phyloP scores from a whole-genome alignment of 2,113 vertebrate species.

The Cardinalis cardinalis region DNA sequence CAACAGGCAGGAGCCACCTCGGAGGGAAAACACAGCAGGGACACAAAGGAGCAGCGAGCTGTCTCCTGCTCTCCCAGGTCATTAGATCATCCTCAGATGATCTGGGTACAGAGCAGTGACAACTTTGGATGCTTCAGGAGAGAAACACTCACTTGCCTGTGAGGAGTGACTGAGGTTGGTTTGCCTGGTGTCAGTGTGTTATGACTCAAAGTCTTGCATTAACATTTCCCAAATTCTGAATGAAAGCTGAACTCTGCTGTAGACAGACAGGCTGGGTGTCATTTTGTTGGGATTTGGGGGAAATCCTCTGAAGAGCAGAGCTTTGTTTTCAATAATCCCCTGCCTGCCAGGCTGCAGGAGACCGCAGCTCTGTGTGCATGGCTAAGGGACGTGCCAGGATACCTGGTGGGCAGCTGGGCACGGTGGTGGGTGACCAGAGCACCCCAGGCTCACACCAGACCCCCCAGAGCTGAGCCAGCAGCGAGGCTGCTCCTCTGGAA shows the following conservation, averaged over 20 bases:
- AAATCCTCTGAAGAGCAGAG: background rate
- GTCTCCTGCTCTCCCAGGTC: background rate
- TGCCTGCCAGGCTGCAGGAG: background rate
- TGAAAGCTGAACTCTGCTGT: background rate
- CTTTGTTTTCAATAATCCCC: background rate
- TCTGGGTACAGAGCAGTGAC: background rate
- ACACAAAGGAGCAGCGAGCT: background rate
- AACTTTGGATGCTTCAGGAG: slow-evolving; percentile 41
- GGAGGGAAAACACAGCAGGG: rapidly evolving
- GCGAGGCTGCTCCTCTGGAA: background rate
- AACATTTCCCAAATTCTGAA: slow-evolving; percentile 4
- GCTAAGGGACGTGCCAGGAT: background rate
- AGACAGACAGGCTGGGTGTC: background rate
- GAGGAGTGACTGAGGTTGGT: background rate
- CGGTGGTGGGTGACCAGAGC: background rate
- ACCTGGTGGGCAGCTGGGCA: background rate
- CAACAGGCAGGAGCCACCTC: background rate
- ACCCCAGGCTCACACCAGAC: background rate
- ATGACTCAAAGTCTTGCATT: background rate
- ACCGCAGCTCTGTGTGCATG: background rate
- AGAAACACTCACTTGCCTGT: background rate
- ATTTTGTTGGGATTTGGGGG: background rate
- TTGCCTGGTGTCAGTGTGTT: background rate
- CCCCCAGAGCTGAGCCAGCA: background rate
- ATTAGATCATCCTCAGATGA: background rate